phyloP scores from a whole-genome alignment of 2,113 vertebrate species.

The Cyprinodon tularosa region DNA sequence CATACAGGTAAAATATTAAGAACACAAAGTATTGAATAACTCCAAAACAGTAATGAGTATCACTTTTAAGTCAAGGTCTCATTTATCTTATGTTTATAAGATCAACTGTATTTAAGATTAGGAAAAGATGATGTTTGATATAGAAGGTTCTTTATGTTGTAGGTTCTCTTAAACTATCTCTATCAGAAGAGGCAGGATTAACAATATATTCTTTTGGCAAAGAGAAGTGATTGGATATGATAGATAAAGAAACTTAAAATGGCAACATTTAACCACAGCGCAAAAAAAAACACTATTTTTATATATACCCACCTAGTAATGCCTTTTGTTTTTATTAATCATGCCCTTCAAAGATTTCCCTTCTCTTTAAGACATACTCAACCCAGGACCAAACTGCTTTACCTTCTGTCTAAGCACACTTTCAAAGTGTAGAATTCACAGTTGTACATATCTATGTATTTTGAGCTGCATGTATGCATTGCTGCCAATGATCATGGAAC shows the following conservation, averaged over 20 bases:
- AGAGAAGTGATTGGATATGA: neutral
- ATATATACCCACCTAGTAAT: neutral
- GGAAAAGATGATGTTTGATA: neutral
- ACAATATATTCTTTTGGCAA: neutral
- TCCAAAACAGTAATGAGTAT: neutral
- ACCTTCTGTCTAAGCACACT: slow-evolving; percentile 55
- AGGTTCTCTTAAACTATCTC: neutral
- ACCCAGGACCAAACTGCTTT: slow-evolving; percentile 30
- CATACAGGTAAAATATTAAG: neutral
- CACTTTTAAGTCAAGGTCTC: neutral
- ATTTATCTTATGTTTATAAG: neutral
- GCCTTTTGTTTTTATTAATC: neutral
- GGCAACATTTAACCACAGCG: neutral
- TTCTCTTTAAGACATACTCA: slow-evolving; percentile 27
- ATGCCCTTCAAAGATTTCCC: slow-evolving; percentile 15
- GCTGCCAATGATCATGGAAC: slow-evolving; percentile 69
- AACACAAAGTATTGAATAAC: neutral
- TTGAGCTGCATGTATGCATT: slow-evolving; percentile 78
- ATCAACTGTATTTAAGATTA: neutral
- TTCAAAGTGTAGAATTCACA: slow-evolving; percentile 60
- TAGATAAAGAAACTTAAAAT: neutral
- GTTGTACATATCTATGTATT: slow-evolving; percentile 74
- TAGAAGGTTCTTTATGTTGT: neutral
- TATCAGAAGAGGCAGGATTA: neutral
- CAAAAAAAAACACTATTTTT: slow-evolving; percentile 6